Evolutionary conservation across 30 jellyfish, hydroid and myxozoan genomes (phyloP).

Genomic region (Aurelia aurita): DNA sequence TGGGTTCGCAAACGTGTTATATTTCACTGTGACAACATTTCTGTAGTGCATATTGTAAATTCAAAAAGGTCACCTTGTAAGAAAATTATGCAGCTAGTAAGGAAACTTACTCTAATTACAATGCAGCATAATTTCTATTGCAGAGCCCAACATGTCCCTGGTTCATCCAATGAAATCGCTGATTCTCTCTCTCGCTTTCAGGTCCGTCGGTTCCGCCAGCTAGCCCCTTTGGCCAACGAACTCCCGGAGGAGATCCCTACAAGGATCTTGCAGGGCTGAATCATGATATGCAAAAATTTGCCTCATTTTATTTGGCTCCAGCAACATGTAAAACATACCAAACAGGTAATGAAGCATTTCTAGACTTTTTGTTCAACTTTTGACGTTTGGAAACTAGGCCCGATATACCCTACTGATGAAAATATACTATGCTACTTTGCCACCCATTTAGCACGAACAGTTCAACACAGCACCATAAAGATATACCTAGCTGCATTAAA

Average conservation of each 20-base stretch:
- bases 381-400: slow-evolving; percentile 2
- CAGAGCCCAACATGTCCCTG: slow-evolving; percentile 39
- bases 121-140: slow-evolving; percentile 1
- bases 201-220: not conserved
- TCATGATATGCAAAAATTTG: not conserved
- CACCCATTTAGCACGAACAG: slow-evolving; percentile 3
- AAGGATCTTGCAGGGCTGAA: not conserved
- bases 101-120: slow-evolving; percentile 12
- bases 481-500: not conserved
- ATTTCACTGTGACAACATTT: slow-evolving; percentile 30
- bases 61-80: not conserved
- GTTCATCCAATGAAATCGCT: slow-evolving; percentile 17
- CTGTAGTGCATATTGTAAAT: slow-evolving; percentile 14
- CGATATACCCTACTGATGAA: not conserved
- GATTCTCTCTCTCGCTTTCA: slow-evolving; percentile 49
- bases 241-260: slow-evolving; percentile 8
- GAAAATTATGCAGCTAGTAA: not conserved
- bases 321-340: not conserved
- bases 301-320: not conserved
- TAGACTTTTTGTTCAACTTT: not conserved
- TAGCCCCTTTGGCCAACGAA: slow-evolving; percentile 21
- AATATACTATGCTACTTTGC: slow-evolving; percentile 6
- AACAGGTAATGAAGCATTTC: not conserved
- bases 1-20: slow-evolving; percentile 36
- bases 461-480: not conserved